Base-by-base conservation (phyloP, 2,888 invertebrate species). In the Ophion obscuratus region DNA sequence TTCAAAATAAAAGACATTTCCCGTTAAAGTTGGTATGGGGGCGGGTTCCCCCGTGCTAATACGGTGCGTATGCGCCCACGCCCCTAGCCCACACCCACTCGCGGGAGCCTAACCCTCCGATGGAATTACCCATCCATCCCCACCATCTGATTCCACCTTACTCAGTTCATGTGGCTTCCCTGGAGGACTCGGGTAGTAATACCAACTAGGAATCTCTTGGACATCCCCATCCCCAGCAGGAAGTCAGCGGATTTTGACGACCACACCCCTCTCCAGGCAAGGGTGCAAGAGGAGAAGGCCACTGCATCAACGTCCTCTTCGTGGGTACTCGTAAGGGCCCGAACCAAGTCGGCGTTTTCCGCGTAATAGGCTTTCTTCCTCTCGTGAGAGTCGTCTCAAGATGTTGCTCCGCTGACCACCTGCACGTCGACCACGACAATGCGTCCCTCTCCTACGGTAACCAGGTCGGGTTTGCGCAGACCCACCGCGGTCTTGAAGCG, bases 231-330 rank as follows among this genome's bases (percentile, higher is more conserved):
- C n/a, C 53, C 75, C 11, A 85, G 17, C 24, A 88, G 67, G 40
- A 10, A 47, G 31, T 84, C 47, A n/a, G 77, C 88, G 31, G 87
- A 87, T 53, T 24, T 70, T 9, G 27, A 47, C 14, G 78, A 81
- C 87, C 88, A 88, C 1, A 88, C 67, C 1, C 89, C 88, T 61
- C 87, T 74, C 88, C 87, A 88, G 2, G 86, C 86, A 0, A 87
- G 44, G 5, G 87, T 88, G 27, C 86, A 85, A 2, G 86, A 84
- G 24, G 83, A 68, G 27, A 87, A 87, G 2, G 77, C 9, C 24
- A n/a, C n/a, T 14, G 27, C 68, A 2, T 68, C 68, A 3, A 44
- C 47, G 9, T 44, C 20, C 11, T 24, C 68, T 14, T 24, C 24
- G 11, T 14, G 2, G 3, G 10, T 7, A 2, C 24, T 7, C 6